Evolutionary conservation across 92 coral and sea anemone genomes (phyloP).

Genomic region (Porites lobata): DNA sequence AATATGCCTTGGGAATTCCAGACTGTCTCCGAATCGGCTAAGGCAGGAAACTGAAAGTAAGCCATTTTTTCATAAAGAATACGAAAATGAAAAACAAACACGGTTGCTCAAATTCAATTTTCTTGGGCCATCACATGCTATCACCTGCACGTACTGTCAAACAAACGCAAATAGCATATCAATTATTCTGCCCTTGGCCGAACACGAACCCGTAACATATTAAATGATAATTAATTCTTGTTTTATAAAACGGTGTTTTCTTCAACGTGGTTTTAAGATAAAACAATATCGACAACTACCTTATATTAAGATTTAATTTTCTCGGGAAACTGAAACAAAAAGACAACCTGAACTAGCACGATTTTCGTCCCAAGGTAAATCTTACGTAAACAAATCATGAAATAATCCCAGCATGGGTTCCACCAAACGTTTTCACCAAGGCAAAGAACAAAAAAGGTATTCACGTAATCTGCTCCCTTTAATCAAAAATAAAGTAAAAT

Average conservation of each 20-base stretch:
- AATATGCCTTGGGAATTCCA: background rate
- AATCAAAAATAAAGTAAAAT: background rate
- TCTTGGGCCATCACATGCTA: no score
- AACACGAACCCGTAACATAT: no score
- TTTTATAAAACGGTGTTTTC: no score
- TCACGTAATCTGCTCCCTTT: background rate
- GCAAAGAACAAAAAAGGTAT: background rate
- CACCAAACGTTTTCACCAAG: background rate
- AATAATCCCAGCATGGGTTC: background rate
- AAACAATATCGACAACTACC: no score
- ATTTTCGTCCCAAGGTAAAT: background rate
- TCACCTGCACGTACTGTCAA: no score
- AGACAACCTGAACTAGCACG: background rate
- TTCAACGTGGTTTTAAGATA: background rate
- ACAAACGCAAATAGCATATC: no score
- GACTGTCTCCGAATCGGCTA: background rate
- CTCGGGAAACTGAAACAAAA: background rate
- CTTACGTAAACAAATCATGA: background rate
- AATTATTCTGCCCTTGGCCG: no score
- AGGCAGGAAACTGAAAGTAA: background rate
- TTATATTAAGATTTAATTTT: background rate
- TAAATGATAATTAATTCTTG: no score
- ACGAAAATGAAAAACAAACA: no score
- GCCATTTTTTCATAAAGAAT: no score
- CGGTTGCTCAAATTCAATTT: no score